Percentiles rank a stretch among this genome's conserved stretches.
Evolutionary conservation across 2,888 invertebrate species (phyloP).

Genomic region (Trissolcus japonicus): DNA sequence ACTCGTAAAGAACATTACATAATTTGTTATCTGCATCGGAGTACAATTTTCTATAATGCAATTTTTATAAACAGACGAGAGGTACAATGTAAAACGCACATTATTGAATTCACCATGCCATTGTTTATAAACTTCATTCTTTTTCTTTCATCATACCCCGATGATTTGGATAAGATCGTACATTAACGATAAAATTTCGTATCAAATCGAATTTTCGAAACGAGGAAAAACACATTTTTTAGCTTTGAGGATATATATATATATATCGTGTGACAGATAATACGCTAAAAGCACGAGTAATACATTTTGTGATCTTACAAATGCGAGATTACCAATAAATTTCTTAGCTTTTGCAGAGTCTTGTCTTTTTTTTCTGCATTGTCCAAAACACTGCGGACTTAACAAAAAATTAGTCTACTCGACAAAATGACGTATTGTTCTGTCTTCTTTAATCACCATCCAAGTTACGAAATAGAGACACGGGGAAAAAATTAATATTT

Average conservation of each 20-base stretch:
- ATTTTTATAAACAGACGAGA: conserved; percentile 1
- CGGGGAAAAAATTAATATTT: too few species aligned
- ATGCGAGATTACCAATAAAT: conserved; percentile 25
- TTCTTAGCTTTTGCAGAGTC: conserved; percentile 11
- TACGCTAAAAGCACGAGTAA: conserved; percentile 14
- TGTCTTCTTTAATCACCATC: too few species aligned
- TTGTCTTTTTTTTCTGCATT: neutral
- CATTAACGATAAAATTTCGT: too few species aligned
- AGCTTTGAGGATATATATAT: too few species aligned
- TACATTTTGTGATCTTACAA: conserved; percentile 9
- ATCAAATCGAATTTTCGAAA: too few species aligned
- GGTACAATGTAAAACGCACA: neutral
- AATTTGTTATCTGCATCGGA: conserved; percentile 31
- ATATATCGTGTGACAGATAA: neutral
- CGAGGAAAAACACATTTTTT: too few species aligned
- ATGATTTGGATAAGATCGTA: too few species aligned
- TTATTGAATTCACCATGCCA: neutral
- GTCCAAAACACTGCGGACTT: conserved; percentile 15
- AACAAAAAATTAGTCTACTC: conserved; percentile 22
- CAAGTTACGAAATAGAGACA: too few species aligned
- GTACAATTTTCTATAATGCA: conserved; percentile 18
- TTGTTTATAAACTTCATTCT: neutral
- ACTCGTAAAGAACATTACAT: conserved; percentile 36
- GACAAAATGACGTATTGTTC: too few species aligned
- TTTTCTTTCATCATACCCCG: too few species aligned